Percentiles rank a stretch among this genome's conserved stretches.
Evolutionary conservation across 2,888 invertebrate species (phyloP).

Genomic region (Rhamphomyia laevipes): DNA sequence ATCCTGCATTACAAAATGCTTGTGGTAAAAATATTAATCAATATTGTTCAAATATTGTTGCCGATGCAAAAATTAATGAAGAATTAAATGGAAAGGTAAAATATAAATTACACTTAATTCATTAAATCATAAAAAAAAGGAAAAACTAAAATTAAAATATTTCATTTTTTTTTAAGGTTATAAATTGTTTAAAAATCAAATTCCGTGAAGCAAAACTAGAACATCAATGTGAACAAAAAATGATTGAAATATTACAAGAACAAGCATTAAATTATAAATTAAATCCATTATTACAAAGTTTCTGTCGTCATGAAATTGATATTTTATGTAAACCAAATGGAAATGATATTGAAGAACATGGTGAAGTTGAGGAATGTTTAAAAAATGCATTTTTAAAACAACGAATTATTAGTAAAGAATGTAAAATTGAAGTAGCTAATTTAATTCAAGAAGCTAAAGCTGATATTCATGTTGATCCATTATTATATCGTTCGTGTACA

Average conservation of each 20-base stretch:
- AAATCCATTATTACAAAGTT: slow-evolving; percentile 72
- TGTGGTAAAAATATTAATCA: slow-evolving; percentile 74
- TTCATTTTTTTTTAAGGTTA: slow-evolving; percentile 33
- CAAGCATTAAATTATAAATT: slow-evolving; percentile 84
- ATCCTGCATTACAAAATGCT: slow-evolving; percentile 67
- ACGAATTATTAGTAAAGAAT: slow-evolving; percentile 60
- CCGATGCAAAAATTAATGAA: slow-evolving; percentile 47
- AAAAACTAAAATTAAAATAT: not conserved
- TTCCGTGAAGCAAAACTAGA: slow-evolving; percentile 65
- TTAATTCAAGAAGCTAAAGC: slow-evolving; percentile 81
- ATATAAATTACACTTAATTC: slow-evolving; percentile 1
- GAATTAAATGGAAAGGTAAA: slow-evolving; percentile 65
- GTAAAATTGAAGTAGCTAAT: slow-evolving; percentile 74
- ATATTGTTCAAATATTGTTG: slow-evolving; percentile 47
- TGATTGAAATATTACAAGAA: slow-evolving; percentile 70
- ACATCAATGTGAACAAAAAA: slow-evolving; percentile 66
- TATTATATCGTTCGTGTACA: slow-evolving; percentile 78
- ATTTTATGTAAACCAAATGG: slow-evolving; percentile 43
- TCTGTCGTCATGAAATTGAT: slow-evolving; percentile 65
- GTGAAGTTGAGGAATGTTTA: slow-evolving; percentile 74
- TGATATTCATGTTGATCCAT: slow-evolving; percentile 91
- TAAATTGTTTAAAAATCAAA: slow-evolving; percentile 71
- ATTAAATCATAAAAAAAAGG: no score
- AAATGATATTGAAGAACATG: slow-evolving; percentile 35
- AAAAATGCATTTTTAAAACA: slow-evolving; percentile 69